These are phyloP conservation scores for Limonius californicus DNA, from an alignment of 1,140 invertebrate genomes.

Conservation along the genomic window DNA sequence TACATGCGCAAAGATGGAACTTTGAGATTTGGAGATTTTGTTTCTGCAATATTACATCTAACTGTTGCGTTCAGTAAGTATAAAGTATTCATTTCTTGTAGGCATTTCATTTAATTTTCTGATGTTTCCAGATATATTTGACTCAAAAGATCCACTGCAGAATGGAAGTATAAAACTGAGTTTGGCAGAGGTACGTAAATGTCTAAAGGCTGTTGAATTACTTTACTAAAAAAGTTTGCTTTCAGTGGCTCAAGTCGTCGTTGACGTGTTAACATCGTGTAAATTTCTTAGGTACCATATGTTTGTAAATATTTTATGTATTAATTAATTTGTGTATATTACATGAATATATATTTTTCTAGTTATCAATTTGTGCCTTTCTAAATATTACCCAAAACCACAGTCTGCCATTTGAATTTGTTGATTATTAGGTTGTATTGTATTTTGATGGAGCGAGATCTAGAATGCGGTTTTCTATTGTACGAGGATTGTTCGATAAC, in stretches of 20 bases:
- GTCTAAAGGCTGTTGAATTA: constrained; percentile 15
- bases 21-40: constrained; percentile 88
- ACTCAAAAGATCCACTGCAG: constrained; percentile 76
- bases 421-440: too few species aligned
- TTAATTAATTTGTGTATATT: background rate
- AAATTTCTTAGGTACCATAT: background rate
- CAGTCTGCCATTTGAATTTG: too few species aligned
- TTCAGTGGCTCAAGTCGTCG: constrained; percentile 74
- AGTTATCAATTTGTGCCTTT: background rate
- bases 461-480: too few species aligned
- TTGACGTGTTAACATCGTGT: constrained; percentile 59
- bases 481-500: too few species aligned
- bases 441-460: too few species aligned
- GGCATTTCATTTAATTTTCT: background rate
- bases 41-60: constrained; percentile 83
- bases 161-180: constrained; percentile 78
- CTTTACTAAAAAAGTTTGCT: too few species aligned
- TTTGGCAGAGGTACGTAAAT: constrained; percentile 65
- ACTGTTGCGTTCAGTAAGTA: constrained; percentile 81
- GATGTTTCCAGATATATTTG: constrained; percentile 66
- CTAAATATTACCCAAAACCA: too few species aligned
- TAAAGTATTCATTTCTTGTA: constrained; percentile 25
- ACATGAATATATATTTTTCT: constrained; percentile 1
- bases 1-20: constrained; percentile 94
- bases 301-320: background rate